These are phyloP conservation scores for Eretmochelys imbricata DNA, from an alignment of 2,113 vertebrate genomes.

Conservation along the genomic window DNA sequence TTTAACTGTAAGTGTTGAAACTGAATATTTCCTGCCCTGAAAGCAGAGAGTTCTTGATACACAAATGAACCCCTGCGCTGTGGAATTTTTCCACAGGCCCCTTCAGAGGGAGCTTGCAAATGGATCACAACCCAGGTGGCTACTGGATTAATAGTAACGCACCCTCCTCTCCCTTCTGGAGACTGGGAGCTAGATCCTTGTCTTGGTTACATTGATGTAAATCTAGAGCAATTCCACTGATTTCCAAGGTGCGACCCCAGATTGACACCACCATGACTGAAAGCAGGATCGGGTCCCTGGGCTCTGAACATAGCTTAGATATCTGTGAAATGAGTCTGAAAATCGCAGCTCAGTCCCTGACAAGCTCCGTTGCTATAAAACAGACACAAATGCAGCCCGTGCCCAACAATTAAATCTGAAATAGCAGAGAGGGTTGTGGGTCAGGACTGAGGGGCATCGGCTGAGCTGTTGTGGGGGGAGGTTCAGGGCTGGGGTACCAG, in stretches of 20 bases:
- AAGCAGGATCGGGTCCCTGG: background rate
- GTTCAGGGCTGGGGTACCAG: too few species aligned
- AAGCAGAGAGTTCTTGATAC: background rate
- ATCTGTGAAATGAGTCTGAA: background rate
- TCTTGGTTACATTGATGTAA: accelerated
- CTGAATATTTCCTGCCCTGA: slow-evolving; percentile 70
- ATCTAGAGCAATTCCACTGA: background rate
- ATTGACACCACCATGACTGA: accelerated
- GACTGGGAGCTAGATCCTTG: background rate
- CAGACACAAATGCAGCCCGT: background rate
- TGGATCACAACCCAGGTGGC: background rate
- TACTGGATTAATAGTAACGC: background rate
- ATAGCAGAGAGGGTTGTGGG: too few species aligned
- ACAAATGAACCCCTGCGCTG: slow-evolving; percentile 1
- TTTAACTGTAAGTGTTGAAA: slow-evolving; percentile 72
- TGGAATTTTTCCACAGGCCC: slow-evolving; percentile 27
- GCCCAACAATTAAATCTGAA: background rate
- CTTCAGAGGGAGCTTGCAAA: accelerated
- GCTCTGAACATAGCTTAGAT: background rate
- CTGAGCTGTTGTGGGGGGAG: background rate
- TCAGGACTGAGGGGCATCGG: background rate
- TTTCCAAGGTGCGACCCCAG: background rate
- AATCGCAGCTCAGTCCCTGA: too few species aligned
- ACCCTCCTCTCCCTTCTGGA: background rate
- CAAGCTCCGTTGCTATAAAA: background rate